Base-by-base conservation (phyloP, 2,888 invertebrate genomes). In the Harpagoxenus sublaevis region DNA sequence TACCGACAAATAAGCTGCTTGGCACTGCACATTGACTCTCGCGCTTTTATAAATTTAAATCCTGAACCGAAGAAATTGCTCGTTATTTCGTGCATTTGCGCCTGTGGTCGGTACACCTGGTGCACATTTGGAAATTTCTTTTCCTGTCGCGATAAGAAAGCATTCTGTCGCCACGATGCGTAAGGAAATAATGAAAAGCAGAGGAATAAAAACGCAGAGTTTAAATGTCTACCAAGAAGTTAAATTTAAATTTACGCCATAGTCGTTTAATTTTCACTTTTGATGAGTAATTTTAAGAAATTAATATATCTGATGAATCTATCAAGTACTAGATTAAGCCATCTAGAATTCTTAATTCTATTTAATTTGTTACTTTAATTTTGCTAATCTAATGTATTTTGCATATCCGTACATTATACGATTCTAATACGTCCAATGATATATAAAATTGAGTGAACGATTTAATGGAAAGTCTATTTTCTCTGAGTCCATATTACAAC, bases 81-180 rank as follows among this genome's bases (percentile, higher is more conserved):
- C 85, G 83, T 92, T 92, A 91, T 89, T 88, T 84, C 83, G 83
- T 83, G 68, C 77, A 87, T 88, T 89, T 86, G 86, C 89, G 79
- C 23, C 23, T 3, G 60, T 45, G 48, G 18, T 45, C 42, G 28
- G 28, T 55, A 48, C 74, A 71, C 84, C 81, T 81, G 84, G 5
- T 60, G 39, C 71, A 62, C 66, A 73, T 81, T 86, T 87, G 78
- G 66, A 84, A 87, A 85, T 70, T 65, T 48, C 60, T 73, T 62
- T 79, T 35, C 18, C 39, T 60, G 48, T 48, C 51, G 60, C 75
- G 71, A 57, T 57, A 18, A 53, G 75, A 60, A 75, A 39, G 42
- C 63, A 73, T 60, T 70, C 51, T 35, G 51, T n/a, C 66, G 31
- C 18, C 42, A 70, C 53, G 70, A 70, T 55, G 31, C n/a, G 42